These are phyloP conservation scores for Denticeps clupeoides DNA, from an alignment of 2,797 vertebrate species.

Conservation along the genomic window DNA sequence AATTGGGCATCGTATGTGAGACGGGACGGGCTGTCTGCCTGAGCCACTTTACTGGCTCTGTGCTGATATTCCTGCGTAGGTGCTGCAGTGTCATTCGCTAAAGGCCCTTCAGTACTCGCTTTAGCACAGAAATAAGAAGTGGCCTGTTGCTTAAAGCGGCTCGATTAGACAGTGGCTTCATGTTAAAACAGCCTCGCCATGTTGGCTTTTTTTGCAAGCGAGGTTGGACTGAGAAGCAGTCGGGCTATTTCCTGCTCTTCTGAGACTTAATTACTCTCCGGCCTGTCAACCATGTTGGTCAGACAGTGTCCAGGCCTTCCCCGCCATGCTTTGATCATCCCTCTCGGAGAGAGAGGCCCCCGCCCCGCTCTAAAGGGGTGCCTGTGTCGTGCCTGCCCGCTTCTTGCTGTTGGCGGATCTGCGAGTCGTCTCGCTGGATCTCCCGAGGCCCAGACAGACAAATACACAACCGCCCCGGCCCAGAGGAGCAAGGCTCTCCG, in stretches of 20 bases:
- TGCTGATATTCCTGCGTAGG: not conserved
- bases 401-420: constrained; percentile 1
- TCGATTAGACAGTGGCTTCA: no score
- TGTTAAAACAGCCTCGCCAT: no score
- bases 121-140: no score
- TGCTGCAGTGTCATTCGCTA: no score
- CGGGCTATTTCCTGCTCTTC: constrained; percentile 6
- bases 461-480: constrained; percentile 9
- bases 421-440: constrained; percentile 12
- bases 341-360: constrained; percentile 11
- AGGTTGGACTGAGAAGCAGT: not conserved
- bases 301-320: constrained; percentile 30
- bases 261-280: constrained; percentile 13
- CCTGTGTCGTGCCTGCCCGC: constrained; percentile 26
- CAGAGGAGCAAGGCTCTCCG: constrained; percentile 3
- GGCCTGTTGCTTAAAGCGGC: no score
- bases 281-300: constrained; percentile 25
- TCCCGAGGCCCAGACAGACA: constrained; percentile 7
- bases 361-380: constrained; percentile 30
- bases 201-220: not conserved
- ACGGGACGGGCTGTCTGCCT: not conserved
- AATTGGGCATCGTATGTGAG: constrained; percentile 9
- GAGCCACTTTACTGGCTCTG: not conserved
- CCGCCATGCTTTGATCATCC: constrained; percentile 31
- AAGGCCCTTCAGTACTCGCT: no score